phyloP scores from a whole-genome alignment of 2,888 invertebrate species.

The Timema cristinae region DNA sequence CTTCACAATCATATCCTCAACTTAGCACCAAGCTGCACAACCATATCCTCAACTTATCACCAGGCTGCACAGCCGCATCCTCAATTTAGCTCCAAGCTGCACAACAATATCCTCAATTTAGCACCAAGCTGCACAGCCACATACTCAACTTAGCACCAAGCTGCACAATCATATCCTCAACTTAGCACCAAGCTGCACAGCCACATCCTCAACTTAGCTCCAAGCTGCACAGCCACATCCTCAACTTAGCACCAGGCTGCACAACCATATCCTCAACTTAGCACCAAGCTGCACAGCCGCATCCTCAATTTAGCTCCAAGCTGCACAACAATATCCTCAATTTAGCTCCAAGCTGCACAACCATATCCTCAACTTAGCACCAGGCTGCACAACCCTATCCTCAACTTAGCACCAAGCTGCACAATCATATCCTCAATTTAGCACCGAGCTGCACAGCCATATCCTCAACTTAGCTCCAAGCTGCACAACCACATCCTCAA shows the following conservation, averaged over 20 bases:
- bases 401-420: conserved; percentile 17
- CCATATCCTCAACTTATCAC: conserved; percentile 21
- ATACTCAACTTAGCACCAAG: too few relatives aligned
- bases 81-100: too few relatives aligned
- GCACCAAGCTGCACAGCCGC: background rate
- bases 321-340: conserved; percentile 23
- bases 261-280: conserved; percentile 22
- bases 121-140: background rate
- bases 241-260: conserved; percentile 17
- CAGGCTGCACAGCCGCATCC: background rate
- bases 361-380: conserved; percentile 21
- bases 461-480: conserved; percentile 20
- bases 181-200: conserved; percentile 2
- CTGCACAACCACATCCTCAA: conserved; percentile 21
- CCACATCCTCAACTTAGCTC: too few relatives aligned
- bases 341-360: conserved; percentile 5
- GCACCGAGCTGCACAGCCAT: too few relatives aligned
- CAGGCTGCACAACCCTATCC: conserved; percentile 11
- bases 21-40: conserved; percentile 7
- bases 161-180: conserved; percentile 24
- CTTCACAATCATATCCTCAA: conserved; percentile 24
- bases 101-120: conserved; percentile 22
- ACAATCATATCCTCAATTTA: too few relatives aligned
- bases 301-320: too few relatives aligned
- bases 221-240: conserved; percentile 19